A percentile compares a stretch with the other conserved stretches of the same genome.
Evolutionary conservation across 2,113 vertebrate genomes (phyloP).

Genomic region (Pseudolaguvia tuberculata): DNA sequence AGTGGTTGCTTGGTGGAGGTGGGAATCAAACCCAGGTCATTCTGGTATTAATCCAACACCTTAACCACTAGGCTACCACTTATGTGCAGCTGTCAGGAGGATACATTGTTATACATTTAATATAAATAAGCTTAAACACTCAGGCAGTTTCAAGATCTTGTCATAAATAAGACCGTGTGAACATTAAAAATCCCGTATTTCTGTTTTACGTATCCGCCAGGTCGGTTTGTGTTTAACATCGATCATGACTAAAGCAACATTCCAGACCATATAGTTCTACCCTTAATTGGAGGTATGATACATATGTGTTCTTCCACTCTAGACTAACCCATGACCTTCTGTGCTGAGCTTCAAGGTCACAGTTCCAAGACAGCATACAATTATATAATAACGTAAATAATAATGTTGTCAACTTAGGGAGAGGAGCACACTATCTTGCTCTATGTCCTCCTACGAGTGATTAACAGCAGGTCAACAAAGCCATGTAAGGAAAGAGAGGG

Average conservation of each 20-base stretch:
- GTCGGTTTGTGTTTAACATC: constrained; percentile 21
- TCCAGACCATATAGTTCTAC: neutral
- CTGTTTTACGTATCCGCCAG: constrained; percentile 19
- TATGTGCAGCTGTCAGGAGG: too few relatives aligned
- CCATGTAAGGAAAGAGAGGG: constrained; percentile 42
- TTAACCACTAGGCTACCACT: too few relatives aligned
- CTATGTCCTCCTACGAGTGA: constrained; percentile 18
- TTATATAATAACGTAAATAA: too few relatives aligned
- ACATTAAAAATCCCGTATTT: neutral
- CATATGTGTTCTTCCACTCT: neutral
- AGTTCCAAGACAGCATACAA: neutral
- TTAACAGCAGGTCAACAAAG: constrained; percentile 29
- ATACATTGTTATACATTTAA: too few relatives aligned
- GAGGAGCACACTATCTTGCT: constrained; percentile 18
- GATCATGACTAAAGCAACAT: neutral
- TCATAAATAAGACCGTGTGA: constrained; percentile 3
- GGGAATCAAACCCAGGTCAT: too few relatives aligned
- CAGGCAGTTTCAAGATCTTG: too few relatives aligned
- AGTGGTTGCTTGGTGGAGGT: too few relatives aligned
- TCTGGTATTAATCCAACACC: too few relatives aligned
- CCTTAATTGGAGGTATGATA: constrained; percentile 19
- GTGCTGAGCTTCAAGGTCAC: constrained; percentile 21
- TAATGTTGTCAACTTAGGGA: constrained; percentile 10
- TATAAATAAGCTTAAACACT: too few relatives aligned
- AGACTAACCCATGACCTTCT: constrained; percentile 10